These are phyloP conservation scores for Olivierus martensii DNA, from an alignment of 1,140 invertebrate species.

Conservation along the genomic window DNA sequence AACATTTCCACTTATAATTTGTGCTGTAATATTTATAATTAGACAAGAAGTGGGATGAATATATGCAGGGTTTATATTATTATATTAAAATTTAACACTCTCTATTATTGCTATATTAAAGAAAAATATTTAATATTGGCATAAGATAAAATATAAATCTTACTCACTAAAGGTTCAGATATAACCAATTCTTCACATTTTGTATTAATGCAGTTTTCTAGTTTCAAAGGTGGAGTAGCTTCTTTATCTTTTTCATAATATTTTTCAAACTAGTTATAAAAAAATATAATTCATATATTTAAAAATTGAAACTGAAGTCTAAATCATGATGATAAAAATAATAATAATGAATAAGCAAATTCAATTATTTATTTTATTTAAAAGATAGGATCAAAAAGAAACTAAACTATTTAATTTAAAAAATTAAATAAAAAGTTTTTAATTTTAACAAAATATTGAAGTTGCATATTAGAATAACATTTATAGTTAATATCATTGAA, in stretches of 20 bases:
- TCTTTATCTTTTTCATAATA: constrained; percentile 1
- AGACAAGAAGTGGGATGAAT: no score
- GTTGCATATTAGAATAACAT: no score
- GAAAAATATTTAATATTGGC: background rate
- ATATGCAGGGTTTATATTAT: background rate
- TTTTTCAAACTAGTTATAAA: constrained; percentile 6
- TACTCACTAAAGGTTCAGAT: background rate
- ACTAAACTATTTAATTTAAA: no score
- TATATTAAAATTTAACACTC: background rate
- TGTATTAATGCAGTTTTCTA: background rate
- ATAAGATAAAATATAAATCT: background rate
- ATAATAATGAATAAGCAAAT: background rate
- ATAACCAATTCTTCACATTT: background rate
- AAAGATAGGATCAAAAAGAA: no score
- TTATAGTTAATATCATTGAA: no score
- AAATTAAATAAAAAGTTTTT: no score
- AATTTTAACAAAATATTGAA: no score
- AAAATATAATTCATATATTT: no score
- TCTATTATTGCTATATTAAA: background rate
- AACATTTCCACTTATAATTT: no score
- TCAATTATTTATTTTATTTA: background rate
- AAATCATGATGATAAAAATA: background rate
- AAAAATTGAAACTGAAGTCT: no score
- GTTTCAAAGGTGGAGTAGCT: background rate
- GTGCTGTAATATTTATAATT: no score